These are phyloP conservation scores for Rhynchophorus ferrugineus DNA, from an alignment of 1,140 invertebrate genomes.

Conservation along the genomic window DNA sequence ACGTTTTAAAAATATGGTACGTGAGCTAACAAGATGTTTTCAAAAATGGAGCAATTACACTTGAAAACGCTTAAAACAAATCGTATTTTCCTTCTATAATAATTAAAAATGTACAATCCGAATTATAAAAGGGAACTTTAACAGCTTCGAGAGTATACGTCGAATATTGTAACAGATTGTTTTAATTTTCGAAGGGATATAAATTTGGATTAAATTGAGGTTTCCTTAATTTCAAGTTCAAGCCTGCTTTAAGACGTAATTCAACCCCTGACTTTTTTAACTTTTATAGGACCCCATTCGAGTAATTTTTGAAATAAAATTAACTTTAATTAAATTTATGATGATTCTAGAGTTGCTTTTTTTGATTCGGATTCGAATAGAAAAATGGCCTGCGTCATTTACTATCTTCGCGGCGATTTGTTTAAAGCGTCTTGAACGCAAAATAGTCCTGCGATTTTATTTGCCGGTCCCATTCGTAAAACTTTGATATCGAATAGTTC, in stretches of 20 bases:
- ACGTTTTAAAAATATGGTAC: not conserved
- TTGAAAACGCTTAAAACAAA: not conserved
- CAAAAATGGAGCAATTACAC: not conserved
- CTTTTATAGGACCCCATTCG: conserved; percentile 10
- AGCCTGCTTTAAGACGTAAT: conserved; percentile 12
- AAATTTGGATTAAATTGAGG: conserved; percentile 27
- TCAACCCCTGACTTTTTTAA: conserved; percentile 11
- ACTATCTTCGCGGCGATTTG: no score
- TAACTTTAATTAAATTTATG: conserved; percentile 4
- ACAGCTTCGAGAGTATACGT: conserved; percentile 18
- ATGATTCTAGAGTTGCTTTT: no score
- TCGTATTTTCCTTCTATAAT: not conserved
- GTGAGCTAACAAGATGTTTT: not conserved
- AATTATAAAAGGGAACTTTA: conserved; percentile 18
- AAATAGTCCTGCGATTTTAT: no score
- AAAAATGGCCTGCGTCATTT: no score
- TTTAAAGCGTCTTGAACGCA: no score
- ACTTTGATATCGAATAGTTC: no score
- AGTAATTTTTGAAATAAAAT: conserved; percentile 2
- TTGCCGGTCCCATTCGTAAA: no score
- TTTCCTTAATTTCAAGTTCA: conserved; percentile 24
- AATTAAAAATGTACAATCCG: conserved; percentile 19
- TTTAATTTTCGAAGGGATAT: conserved; percentile 28
- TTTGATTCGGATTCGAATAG: no score
- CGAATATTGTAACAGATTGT: conserved; percentile 30